Percentiles rank a stretch among this genome's conserved stretches.
These are phyloP conservation scores for Muntiacus muntjak DNA, from an alignment of 2,113 vertebrate genomes.

Conservation along the genomic window DNA sequence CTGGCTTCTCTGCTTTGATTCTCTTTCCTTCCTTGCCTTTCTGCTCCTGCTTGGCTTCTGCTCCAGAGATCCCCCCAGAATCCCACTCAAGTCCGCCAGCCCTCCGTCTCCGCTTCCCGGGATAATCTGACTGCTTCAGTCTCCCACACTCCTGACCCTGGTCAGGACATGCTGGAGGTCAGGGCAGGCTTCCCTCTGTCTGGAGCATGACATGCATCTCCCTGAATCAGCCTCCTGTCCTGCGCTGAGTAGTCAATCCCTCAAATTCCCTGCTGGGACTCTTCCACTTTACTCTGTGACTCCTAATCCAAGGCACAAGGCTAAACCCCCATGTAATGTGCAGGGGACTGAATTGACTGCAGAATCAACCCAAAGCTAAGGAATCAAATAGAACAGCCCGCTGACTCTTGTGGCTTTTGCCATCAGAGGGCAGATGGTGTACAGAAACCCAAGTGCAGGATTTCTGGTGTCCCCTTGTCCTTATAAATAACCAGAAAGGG, in stretches of 20 bases:
- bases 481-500: neutral
- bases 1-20: neutral
- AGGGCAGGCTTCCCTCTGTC: fast-evolving
- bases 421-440: fast-evolving
- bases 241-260: neutral
- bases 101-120: neutral
- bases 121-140: neutral
- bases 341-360: neutral
- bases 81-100: neutral
- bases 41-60: neutral
- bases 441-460: neutral
- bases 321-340: neutral
- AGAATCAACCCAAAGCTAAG: neutral
- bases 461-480: neutral
- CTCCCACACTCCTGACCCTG: neutral
- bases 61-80: neutral
- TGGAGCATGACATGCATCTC: too few species aligned
- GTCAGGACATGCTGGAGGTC: neutral
- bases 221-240: neutral
- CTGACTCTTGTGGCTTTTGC: neutral
- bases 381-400: neutral
- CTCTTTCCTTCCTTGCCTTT: neutral
- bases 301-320: neutral
- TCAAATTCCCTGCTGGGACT: neutral
- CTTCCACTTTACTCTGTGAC: too few species aligned